Base-by-base conservation (phyloP, 2,113 vertebrate genomes). In the Synchiropus splendidus region DNA sequence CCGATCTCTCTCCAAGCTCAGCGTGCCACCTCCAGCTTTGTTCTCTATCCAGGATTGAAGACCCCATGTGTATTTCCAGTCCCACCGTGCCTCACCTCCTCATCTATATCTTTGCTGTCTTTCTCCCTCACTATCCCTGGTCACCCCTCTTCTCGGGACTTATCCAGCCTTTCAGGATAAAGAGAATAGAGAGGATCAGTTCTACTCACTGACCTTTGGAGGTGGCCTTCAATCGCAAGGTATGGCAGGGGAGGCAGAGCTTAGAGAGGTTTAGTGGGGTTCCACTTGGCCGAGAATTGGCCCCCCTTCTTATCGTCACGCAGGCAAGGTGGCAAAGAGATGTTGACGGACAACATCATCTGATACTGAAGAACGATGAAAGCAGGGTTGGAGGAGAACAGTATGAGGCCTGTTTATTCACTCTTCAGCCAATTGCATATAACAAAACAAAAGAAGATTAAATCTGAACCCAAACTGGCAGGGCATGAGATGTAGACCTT, bases 141-240 rank as follows among this genome's bases (percentile, higher is more conserved):
- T 66, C 59, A 61, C 48, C 63, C 47, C 53, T 54, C 60, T 63
- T 36, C 62, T 51, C 58, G 49, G 61, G 65, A 62, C 64, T 70
- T 69, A 72, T 67, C 54, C 60, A 58, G 65, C 51, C 72, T 75
- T 74, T 61, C 12, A 52, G 64, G 70, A 72, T 70, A 62, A 71
- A 72, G 64, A 72, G 67, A 64, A 78, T 72, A 74, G 64, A 55
- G 74, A 49, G 67, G 73, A 78, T 78, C 79, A 75, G 76, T 72
- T 79, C 58, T 79, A 73, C 71, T 65, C 67, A 67, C 67, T 82
- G 77, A 82, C 80, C 77, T 82, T 77, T 80, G 75, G 67, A 77
- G 80, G 69, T 75, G 65, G 74, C 74, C 77, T 77, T 79, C 75
- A 79, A 79, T 82, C 69, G 74, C 55, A 70, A 78, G 62, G 72